Evolutionary conservation across 2,888 invertebrate species (phyloP).

Genomic region (Nomada ferruginata): DNA sequence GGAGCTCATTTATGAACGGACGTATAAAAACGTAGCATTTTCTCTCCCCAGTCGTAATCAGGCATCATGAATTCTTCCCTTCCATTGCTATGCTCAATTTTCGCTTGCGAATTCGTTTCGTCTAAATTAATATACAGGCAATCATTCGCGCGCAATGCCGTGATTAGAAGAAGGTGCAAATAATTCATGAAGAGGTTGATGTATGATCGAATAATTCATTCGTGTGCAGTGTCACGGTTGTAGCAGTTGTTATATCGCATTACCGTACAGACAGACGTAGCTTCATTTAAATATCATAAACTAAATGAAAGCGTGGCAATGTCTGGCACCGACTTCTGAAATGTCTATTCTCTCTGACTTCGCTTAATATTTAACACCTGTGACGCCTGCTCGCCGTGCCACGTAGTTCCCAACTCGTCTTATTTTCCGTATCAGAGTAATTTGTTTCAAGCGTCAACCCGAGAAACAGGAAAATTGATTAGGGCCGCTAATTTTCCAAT

Average conservation of each 20-base stretch:
- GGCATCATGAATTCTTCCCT: constrained; percentile 35
- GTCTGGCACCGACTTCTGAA: constrained; percentile 71
- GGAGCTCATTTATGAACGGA: constrained; percentile 59
- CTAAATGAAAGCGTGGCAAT: constrained; percentile 70
- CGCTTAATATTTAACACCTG: constrained; percentile 75
- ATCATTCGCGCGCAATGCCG: not conserved
- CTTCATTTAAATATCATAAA: constrained; percentile 69
- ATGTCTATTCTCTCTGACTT: constrained; percentile 65
- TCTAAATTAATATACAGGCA: not conserved
- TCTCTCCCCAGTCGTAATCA: constrained; percentile 18
- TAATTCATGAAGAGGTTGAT: constrained; percentile 41
- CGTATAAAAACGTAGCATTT: constrained; percentile 41
- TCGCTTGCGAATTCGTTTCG: not conserved
- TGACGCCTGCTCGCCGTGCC: constrained; percentile 58
- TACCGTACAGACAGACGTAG: constrained; percentile 52
- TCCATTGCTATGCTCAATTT: not conserved
- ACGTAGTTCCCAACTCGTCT: constrained; percentile 59
- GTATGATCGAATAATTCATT: constrained; percentile 38
- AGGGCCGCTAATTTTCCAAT: not conserved
- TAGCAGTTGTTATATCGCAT: constrained; percentile 34
- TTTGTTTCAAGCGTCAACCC: not conserved
- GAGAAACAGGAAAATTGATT: constrained; percentile 21
- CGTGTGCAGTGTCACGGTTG: constrained; percentile 36
- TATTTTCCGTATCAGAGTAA: constrained; percentile 17
- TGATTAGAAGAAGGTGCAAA: constrained; percentile 6